Evolutionary conservation across 2,797 vertebrate species (phyloP).

Genomic region (Podarcis siculus): DNA sequence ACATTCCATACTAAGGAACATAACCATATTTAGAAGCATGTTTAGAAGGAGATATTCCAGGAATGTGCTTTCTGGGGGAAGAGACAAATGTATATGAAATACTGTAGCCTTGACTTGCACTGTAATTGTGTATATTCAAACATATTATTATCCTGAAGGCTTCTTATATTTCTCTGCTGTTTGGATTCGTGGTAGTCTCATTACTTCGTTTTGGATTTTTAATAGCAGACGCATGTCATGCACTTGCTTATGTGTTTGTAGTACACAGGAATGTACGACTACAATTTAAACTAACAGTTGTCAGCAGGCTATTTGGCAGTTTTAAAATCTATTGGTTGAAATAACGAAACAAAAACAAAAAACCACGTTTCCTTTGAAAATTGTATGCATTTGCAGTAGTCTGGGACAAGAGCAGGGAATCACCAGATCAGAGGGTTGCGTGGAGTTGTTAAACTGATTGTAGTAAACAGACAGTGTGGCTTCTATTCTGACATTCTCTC

Average conservation of each 20-base stretch:
- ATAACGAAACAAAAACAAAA: slow-evolving; percentile 6
- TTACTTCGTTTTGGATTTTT: slow-evolving; percentile 51
- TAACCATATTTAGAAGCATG: slow-evolving; percentile 58
- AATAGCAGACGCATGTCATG: slow-evolving; percentile 64
- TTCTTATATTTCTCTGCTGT: slow-evolving; percentile 65
- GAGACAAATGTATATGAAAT: slow-evolving; percentile 65
- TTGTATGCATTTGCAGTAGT: background rate
- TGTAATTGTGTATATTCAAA: slow-evolving; percentile 70
- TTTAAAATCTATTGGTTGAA: slow-evolving; percentile 56
- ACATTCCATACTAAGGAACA: slow-evolving; percentile 52
- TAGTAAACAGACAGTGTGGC: slow-evolving; percentile 73
- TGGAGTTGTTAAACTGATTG: slow-evolving; percentile 53
- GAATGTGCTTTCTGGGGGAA: slow-evolving; percentile 62
- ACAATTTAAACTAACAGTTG: slow-evolving; percentile 67
- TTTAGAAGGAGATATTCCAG: slow-evolving; percentile 68
- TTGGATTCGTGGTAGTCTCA: slow-evolving; percentile 68
- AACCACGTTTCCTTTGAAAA: slow-evolving; percentile 14
- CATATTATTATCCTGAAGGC: slow-evolving; percentile 63
- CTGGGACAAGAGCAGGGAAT: slow-evolving; percentile 29
- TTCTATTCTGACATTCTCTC: slow-evolving; percentile 85
- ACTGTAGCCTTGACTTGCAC: slow-evolving; percentile 63
- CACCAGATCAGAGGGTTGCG: background rate
- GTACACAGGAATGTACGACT: slow-evolving; percentile 9
- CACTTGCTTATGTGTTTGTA: slow-evolving; percentile 54
- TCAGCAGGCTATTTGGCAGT: slow-evolving; percentile 52